Percentiles rank a stretch among this genome's conserved stretches.
Evolutionary conservation across 2,888 invertebrate genomes (phyloP).

Genomic region (Tetanocera ferruginea): DNA sequence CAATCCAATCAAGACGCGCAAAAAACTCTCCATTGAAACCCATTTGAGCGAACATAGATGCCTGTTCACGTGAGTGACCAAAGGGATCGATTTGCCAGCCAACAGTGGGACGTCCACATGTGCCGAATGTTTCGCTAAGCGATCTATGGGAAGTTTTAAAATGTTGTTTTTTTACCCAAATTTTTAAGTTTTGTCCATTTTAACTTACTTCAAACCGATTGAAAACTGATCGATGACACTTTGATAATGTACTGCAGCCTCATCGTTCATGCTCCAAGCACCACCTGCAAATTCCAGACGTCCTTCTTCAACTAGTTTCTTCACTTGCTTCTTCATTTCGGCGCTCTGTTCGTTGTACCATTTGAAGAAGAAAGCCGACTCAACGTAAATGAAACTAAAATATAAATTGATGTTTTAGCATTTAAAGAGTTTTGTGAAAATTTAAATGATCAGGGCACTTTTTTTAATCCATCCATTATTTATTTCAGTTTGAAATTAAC

Average conservation of each 20-base stretch:
- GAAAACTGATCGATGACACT: slow-evolving; percentile 81
- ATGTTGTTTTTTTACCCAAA: neutral
- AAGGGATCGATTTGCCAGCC: slow-evolving; percentile 93
- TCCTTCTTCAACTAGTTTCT: slow-evolving; percentile 78
- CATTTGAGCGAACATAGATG: slow-evolving; percentile 83
- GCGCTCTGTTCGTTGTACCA: slow-evolving; percentile 84
- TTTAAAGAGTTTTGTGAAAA: too few relatives aligned
- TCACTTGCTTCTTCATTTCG: slow-evolving; percentile 74
- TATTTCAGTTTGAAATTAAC: too few relatives aligned
- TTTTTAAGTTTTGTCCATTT: neutral
- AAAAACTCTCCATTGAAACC: slow-evolving; percentile 91
- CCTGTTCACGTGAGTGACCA: slow-evolving; percentile 90
- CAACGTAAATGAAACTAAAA: slow-evolving; percentile 88
- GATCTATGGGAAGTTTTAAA: slow-evolving; percentile 67
- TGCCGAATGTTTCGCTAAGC: slow-evolving; percentile 78
- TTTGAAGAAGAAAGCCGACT: slow-evolving; percentile 87
- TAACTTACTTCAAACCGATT: slow-evolving; percentile 75
- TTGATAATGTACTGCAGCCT: slow-evolving; percentile 79
- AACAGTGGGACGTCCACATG: slow-evolving; percentile 80
- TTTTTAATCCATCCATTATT: too few relatives aligned
- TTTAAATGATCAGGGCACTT: too few relatives aligned
- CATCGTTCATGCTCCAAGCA: slow-evolving; percentile 89
- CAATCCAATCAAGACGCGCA: slow-evolving; percentile 89
- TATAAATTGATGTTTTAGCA: slow-evolving; percentile 45
- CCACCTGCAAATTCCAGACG: slow-evolving; percentile 84